Conservation (phyloP, 2,113 vertebrate species). For the Mus musculus region GRCm39 chr16:25524001-25524500, state of each 20-base stretch:
- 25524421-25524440: background rate
- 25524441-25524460: background rate
- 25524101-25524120: constrained; percentile 12
- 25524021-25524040: constrained; percentile 50
- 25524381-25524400: background rate
- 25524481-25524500: background rate
- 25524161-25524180: background rate
- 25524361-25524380: background rate
- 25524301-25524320: constrained; percentile 31
- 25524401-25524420: background rate
- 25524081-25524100: background rate
- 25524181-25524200: background rate
- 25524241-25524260: background rate
- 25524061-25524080: constrained; percentile 30
- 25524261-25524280: background rate
- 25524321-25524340: background rate
- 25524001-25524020: constrained; percentile 62
- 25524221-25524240: background rate
- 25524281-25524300: background rate
- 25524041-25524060: constrained; percentile 27
- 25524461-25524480: background rate
- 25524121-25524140: constrained; percentile 52
- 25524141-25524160: background rate
- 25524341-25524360: background rate
- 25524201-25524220: constrained; percentile 7